Base-by-base conservation (phyloP, 1,140 invertebrate species). In the Macrocentrus cingulum region DNA sequence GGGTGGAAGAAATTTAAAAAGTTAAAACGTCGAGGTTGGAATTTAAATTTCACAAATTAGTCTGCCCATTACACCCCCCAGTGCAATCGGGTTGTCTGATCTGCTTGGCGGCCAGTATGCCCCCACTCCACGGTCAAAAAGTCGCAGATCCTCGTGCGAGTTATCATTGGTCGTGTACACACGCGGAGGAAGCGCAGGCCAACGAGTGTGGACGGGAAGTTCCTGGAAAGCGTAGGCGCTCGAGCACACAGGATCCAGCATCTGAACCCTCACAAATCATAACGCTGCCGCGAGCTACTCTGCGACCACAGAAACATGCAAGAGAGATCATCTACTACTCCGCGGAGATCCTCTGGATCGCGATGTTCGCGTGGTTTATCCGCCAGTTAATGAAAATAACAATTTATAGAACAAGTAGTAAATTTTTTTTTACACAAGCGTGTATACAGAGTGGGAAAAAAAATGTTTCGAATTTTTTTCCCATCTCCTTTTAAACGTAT, bases 11-110 rank as follows among this genome's bases (percentile, higher is more conserved):
- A 56, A n/a, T n/a, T 13, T 20, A 25, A 16, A n/a, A 4, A 23
- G 45, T 48, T 64, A 66, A 74, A 68, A 71, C 65, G 63, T 69
- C 66, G 66, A 68, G 66, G 66, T 67, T 68, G 75, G 75, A 79
- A 79, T 79, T 77, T 79, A 75, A 77, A 79, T 77, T 76, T 79
- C 75, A 66, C 76, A 77, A 77, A 79, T 79, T 77, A 79, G 76
- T 77, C 71, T 66, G 70, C 76, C 74, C 74, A 79, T 79, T 79
- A 79, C 75, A 77, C 69, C 68, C 67, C 65, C 66, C 70, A n/a
- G 63, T 66, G 62, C 65, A 71, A 76, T 76, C 76, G 61, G 51
- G 29, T 42, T 48, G 57, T 65, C 62, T 71, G 65, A 74, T 75
- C 71, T 74, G 64, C 49, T 32, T 34, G 48, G 41, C 60, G 49